Base-by-base conservation (phyloP, 1,140 invertebrate species). In the Macrobrachium nipponense region DNA sequence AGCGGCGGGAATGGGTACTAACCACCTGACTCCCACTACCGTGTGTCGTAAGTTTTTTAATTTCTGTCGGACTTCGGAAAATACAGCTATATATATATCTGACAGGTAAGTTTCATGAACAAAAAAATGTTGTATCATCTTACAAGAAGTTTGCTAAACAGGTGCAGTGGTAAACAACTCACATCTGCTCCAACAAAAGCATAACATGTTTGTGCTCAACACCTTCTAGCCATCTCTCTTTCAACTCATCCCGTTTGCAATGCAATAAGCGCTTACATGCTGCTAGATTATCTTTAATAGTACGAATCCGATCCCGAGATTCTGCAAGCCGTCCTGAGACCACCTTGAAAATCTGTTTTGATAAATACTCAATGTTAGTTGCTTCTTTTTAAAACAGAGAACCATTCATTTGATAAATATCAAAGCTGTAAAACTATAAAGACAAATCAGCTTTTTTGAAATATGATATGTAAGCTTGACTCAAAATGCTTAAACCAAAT, bases 131-230 rank as follows among this genome's bases (percentile, higher is more conserved):
- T n/a, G 51, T 51, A 3, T 12, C 5, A 51, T 51, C 5, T 8
- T 51, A 51, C 51, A 3, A 17, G 6, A 60, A 15, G 23, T 27
- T 59, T n/a, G 61, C 76, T 60, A 23, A 60, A 15, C 61, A 62
- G 11, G 23, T 61, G 44, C 2, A 43, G n/a, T 58, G 15, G 14
- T 61, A 5, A 36, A 97, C 96, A 43, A 70, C 88, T 17, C 62
- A 89, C 88, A 98, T 96, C 92, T 98, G 95, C 89, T 97, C 96
- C 58, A 98, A 91, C 90, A 98, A 94, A 86, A 95, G 93, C 23
- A 98, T 91, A 86, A 97, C 95, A 91, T 98, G 95, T 90, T 97
- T 97, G 89, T 98, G 97, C 90, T 98, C 96, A 20, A 98, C 94
- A 8, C 96, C 96, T 91, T 98, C 97, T 1, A 96, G 92, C 96